Evolutionary conservation across 2,113 vertebrate species (phyloP).

Genomic region (Craseonycteris thonglongyai): DNA sequence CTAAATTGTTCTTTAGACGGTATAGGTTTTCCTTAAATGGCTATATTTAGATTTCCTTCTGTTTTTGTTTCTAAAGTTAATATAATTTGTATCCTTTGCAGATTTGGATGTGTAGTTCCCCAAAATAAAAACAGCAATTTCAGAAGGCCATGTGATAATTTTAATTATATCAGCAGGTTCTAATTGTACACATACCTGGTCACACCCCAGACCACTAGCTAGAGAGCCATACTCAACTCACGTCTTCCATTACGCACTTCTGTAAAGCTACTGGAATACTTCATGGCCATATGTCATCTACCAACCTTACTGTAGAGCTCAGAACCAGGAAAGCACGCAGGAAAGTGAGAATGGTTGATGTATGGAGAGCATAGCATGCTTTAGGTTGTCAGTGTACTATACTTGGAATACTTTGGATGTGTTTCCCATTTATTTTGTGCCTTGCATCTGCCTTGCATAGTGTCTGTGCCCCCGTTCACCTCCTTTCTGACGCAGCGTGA

Average conservation of each 20-base stretch:
- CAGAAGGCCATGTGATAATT: background rate
- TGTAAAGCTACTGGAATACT: background rate
- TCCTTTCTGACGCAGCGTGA: background rate
- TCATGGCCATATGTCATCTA: background rate
- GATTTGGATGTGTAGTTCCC: slow-evolving; percentile 43
- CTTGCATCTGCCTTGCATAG: background rate
- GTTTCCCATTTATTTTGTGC: background rate
- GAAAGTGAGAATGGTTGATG: background rate
- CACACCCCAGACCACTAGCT: slow-evolving; percentile 30
- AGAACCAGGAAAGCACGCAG: background rate
- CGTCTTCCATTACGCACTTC: background rate
- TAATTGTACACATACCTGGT: slow-evolving; percentile 56
- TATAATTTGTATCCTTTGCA: slow-evolving; percentile 45
- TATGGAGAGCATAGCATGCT: background rate
- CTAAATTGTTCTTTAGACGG: slow-evolving; percentile 9
- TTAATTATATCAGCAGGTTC: slow-evolving; percentile 39
- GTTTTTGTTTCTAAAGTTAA: slow-evolving; percentile 68
- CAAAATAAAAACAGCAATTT: slow-evolving; percentile 65
- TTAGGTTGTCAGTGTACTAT: background rate
- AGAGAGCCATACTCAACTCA: background rate
- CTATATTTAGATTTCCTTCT: slow-evolving; percentile 59
- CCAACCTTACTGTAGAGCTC: background rate
- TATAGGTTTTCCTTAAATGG: slow-evolving; percentile 12
- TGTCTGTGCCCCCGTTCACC: background rate
- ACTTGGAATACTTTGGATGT: background rate